Base-by-base conservation (phyloP, 2,113 vertebrate genomes). In the Syngnathoides biaculeatus region DNA sequence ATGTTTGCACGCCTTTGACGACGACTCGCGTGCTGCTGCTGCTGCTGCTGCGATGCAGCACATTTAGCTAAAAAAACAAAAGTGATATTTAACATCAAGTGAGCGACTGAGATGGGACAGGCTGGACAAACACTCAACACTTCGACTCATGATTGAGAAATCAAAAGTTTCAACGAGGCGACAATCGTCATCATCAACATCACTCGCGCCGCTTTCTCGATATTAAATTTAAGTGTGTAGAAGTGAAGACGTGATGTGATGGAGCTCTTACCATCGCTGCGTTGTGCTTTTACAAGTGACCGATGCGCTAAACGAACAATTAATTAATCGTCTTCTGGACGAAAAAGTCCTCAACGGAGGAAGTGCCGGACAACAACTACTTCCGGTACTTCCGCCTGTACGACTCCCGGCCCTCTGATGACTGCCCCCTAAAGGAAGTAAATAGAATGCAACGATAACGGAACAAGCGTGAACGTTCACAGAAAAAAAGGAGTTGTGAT, bases 231-330 rank as follows among this genome's bases (percentile, higher is more conserved):
- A 50, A 50, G 22, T 22, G 20, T 50, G n/a, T 22, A 22, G n/a
- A 15, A 62, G 8, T 3, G 1, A 4, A 61, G 9, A 1, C 4
- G 4, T n/a, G 10, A 39, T 39, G 5, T 53, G 8, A 53, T 24
- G 10, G 1, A 8, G 26, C 19, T 8, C 75, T 80, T 48, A 84
- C 81, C 81, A 84, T 84, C 9, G 70, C 47, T 55, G 65, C 47
- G 10, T 61, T 20, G 17, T 52, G 0, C 1, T 63, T 53, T 10
- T 5, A 10, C 13, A 26, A 13, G 30, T 22, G 4, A 3, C 9
- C 39, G 22, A 43, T 13, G 26, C 8, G 19, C 19, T 40, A 13
- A 42, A 26, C 22, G 8, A n/a, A 9, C 4, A 22, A 52, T 4
- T 1, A 12, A 11, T 42, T 1, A 12, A 11, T 42, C 10, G 3